Base-by-base conservation (phyloP, 2,797 vertebrate species). In the Trachurus trachurus region DNA sequence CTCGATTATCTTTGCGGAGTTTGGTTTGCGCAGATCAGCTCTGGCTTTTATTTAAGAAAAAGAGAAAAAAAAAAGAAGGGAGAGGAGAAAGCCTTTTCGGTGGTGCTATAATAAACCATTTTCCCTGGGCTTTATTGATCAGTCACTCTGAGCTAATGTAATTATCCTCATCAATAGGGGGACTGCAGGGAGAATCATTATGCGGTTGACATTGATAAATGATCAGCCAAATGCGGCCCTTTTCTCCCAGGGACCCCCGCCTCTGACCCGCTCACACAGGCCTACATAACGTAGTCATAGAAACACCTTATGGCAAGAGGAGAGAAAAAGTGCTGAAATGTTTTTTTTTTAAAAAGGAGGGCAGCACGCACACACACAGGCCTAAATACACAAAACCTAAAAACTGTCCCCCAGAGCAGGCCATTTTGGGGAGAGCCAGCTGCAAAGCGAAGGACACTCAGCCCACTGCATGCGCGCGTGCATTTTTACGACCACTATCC, bases 101-200 rank as follows among this genome's bases (percentile, higher is more conserved):
- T 80, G 89, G 83, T 91, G 89, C 93, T 92, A 94, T 95, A 95
- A 95, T 95, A 95, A 96, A 96, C 90, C 92, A 94, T 95, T 97
- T 97, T 97, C 96, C 96, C 96, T 93, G 95, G 96, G 96, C 97
- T 95, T 97, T 98, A 99, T 99, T 99, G 98, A 99, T 99, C 98
- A 99, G 96, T 98, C 97, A 98, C 96, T 98, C 96, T 95, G 97
- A 96, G 97, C 97, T 99, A 99, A 99, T 99, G 98, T 98, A 98
- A 99, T 99, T 99, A 99, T 99, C 97, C 97, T 97, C 98, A 98
- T 99, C 98, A 99, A 99, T 99, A 99, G 97, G 95, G 91, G 96
- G 96, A 96, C 97, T 98, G 97, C 97, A 95, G 97, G 96, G 97
- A 97, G 98, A 97, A 98, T 98, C 97, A 99, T 98, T 99, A 98